Percentiles rank a stretch among this genome's conserved stretches.
These are phyloP conservation scores for Ptilodon capucinus DNA, from an alignment of 2,888 invertebrate genomes.

Conservation along the genomic window DNA sequence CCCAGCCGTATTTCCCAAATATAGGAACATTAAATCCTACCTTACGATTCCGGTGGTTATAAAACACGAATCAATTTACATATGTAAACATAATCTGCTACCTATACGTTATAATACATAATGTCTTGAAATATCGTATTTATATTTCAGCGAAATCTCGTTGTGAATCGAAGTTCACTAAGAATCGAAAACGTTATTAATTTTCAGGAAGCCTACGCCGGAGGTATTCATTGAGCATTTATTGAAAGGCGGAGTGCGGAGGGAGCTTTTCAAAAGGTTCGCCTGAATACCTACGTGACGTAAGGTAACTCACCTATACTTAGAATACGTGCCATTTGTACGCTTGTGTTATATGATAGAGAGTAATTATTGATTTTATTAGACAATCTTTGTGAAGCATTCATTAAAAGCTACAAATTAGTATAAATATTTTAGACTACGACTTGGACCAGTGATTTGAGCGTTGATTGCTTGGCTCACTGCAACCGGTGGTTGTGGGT, in stretches of 20 bases:
- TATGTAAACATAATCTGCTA: background rate
- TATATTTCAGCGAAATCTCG: background rate
- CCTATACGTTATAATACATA: too few relatives aligned
- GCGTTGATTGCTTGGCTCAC: too few relatives aligned
- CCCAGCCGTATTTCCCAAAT: too few relatives aligned
- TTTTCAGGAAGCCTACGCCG: slow-evolving; percentile 46
- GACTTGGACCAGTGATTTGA: too few relatives aligned
- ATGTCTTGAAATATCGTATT: background rate
- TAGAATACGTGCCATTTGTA: slow-evolving; percentile 29
- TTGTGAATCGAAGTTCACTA: slow-evolving; percentile 9
- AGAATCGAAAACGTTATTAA: slow-evolving; percentile 53
- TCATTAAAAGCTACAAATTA: too few relatives aligned
- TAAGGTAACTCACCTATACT: slow-evolving; percentile 36
- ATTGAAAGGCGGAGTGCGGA: slow-evolving; percentile 59
- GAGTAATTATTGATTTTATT: too few relatives aligned
- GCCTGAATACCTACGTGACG: slow-evolving; percentile 49
- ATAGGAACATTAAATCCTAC: too few relatives aligned
- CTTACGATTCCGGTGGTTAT: background rate
- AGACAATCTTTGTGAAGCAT: too few relatives aligned
- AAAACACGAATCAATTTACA: too few relatives aligned
- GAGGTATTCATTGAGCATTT: slow-evolving; percentile 59
- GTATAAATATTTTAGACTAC: too few relatives aligned
- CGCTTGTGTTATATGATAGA: slow-evolving; percentile 34
- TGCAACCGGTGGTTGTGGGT: too few relatives aligned
- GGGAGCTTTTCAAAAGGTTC: slow-evolving; percentile 61